Base-by-base conservation (phyloP, 2,797 vertebrate species). In the Syndactyla subalaris region DNA sequence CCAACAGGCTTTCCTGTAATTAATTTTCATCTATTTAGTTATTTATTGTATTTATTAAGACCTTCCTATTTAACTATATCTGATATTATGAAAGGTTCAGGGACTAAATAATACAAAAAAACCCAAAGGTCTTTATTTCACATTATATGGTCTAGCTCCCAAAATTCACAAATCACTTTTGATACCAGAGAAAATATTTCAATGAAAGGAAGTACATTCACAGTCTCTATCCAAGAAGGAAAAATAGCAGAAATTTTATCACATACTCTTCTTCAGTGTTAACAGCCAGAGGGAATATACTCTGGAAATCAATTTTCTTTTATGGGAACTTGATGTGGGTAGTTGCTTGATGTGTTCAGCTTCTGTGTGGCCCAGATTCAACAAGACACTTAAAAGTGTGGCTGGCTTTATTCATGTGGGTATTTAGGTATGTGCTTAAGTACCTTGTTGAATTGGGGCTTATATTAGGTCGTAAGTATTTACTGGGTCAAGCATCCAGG, bases 311-410 rank as follows among this genome's bases (percentile, higher is more conserved):
- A 70, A 18, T 93, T 94, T 95, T 93, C 29, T 94, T 91, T 92
- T 89, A 92, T 12, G 7, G 73, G 82, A 94, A 93, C 58, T 93
- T 71, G 34, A 43, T 88, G 73, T 91, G 91, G 91, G 87, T 85
- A 89, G 82, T 78, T 91, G 32, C 85, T 91, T 91, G 85, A 93
- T 94, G 73, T 63, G 45, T 84, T 95, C 82, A 88, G 91, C 95
- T 96, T 93, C 92, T 96, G 95, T 96, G 81, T 96, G 94, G 89
- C 95, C 66, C 66, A 57, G 70, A 67, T 97, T 96, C 95, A 96
- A 89, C 32, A 49, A 87, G 88, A 89, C 74, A 87, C 63, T 97
- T 92, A 95, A 76, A 85, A 94, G 71, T 8, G 30, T 61, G 84
- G 88, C 91, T 96, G 83, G 73, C 73, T 95, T 90, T 92, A 94